Conservation (phyloP, 35 echinoderm and acorn worm genomes). For the Holothuria glaberrima region DNA sequence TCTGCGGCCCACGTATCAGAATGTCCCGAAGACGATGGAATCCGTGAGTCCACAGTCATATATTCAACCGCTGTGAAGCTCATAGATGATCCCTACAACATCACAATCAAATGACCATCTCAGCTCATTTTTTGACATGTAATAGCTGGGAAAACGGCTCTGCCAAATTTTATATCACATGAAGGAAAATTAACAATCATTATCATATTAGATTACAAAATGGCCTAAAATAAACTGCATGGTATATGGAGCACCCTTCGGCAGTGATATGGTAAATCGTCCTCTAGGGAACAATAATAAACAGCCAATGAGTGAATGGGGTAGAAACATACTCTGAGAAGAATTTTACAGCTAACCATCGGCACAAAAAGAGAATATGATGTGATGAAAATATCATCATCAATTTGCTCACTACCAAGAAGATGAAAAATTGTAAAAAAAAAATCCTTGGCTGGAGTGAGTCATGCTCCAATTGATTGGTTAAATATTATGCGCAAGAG, state of each 20-base stretch:
- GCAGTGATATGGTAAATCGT: background rate
- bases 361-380: background rate
- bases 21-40: no score
- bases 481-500: constrained; percentile 13
- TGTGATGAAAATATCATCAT: constrained; percentile 25
- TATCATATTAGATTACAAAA: background rate
- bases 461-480: constrained; percentile 33
- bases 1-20: no score
- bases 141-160: no score
- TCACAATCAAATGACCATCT: no score
- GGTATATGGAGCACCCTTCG: constrained; percentile 7
- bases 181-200: background rate
- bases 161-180: background rate
- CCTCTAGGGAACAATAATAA: no score
- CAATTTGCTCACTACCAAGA: constrained; percentile 19
- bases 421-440: background rate
- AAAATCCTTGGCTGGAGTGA: background rate
- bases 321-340: no score
- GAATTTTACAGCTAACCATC: no score
- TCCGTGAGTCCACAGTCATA: no score
- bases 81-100: no score
- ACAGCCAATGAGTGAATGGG: no score
- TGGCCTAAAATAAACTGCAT: constrained; percentile 24
- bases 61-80: no score
- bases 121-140: no score